Evolutionary conservation across 1,140 invertebrate species (phyloP).

Genomic region (Caenorhabditis inopinata): DNA sequence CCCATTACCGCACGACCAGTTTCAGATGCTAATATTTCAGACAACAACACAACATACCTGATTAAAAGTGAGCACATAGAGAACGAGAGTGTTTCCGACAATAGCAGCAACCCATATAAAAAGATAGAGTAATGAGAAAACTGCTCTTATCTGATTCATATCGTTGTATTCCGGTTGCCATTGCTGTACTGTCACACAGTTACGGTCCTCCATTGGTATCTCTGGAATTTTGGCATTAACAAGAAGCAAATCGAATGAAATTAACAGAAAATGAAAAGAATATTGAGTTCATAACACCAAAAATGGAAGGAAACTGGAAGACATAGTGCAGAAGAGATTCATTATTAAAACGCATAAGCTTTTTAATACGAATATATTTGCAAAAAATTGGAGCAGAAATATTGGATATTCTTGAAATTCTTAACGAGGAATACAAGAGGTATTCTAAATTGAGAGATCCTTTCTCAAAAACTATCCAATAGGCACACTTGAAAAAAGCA

Average conservation of each 20-base stretch:
- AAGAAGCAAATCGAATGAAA: not conserved
- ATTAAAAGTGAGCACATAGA: conserved; percentile 64
- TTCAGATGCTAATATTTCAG: too few relatives aligned
- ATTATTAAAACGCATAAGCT: too few relatives aligned
- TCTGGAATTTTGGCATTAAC: not conserved
- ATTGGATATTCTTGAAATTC: too few relatives aligned
- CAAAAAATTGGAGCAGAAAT: too few relatives aligned
- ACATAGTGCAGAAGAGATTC: too few relatives aligned
- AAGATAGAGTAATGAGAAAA: conserved; percentile 61
- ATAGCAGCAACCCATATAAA: conserved; percentile 61
- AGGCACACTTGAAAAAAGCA: not conserved
- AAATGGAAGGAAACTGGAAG: too few relatives aligned
- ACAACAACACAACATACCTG: conserved; percentile 51
- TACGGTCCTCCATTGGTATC: not conserved
- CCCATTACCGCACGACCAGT: too few relatives aligned
- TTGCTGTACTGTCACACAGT: not conserved
- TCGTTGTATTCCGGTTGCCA: conserved; percentile 23
- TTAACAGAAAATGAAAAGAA: not conserved
- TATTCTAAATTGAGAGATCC: too few relatives aligned
- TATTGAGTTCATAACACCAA: too few relatives aligned
- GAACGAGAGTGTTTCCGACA: conserved; percentile 59
- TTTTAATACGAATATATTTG: too few relatives aligned
- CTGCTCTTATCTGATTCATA: conserved; percentile 42
- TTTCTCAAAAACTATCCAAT: too few relatives aligned
- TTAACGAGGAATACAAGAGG: too few relatives aligned